Evolutionary conservation across 2,888 invertebrate species (phyloP), one percentile per base, ranked within the genome.

Genomic region (Subacronicta megacephala): DNA sequence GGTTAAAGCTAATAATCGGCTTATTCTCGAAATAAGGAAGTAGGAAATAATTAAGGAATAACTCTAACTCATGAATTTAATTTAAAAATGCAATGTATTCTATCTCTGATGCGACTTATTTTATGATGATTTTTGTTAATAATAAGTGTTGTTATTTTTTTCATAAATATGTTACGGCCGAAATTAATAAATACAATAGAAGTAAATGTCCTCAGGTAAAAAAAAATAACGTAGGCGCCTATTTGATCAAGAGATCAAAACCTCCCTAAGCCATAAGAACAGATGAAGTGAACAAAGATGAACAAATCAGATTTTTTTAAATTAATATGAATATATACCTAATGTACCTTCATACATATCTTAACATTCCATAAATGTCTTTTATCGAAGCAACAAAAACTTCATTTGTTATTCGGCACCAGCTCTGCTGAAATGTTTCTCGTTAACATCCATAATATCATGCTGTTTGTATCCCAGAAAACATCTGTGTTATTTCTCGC

Each of bases 401-500:
- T 17, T 42, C 47, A 46, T 66, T 57, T 66, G 57, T 52, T 63
- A 37, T 57, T 45, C 38, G 5, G 31, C 35, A 31, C 33, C 29
- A 17, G 26, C 36, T 35, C 46, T 38, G 35, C 35, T 31, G 47
- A 36, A 57, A 29, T 47, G 50, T 40, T 69, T 49, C 49, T 43
- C n/a, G 41, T 55, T 29, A 47, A 68, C 31, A 12, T 47, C 57
- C 36, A 45, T 47, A 33, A 38, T 54, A 69, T 62, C 62, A 23
- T 72, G 60, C 12, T 61, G 53, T 58, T 62, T 62, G 53, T 13
- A 41, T 53, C 52, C 40, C 56, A 65, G 61, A 72, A 74, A 23
- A 20, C 26, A 7, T 59, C 12, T 62, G 16, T 63, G 55, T 63
- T 59, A 42, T 69, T 68, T 52, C 49, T 20, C 45, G 37, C 38